Base-by-base conservation (phyloP, 2,797 vertebrate species). In the Poecilia wingei region DNA sequence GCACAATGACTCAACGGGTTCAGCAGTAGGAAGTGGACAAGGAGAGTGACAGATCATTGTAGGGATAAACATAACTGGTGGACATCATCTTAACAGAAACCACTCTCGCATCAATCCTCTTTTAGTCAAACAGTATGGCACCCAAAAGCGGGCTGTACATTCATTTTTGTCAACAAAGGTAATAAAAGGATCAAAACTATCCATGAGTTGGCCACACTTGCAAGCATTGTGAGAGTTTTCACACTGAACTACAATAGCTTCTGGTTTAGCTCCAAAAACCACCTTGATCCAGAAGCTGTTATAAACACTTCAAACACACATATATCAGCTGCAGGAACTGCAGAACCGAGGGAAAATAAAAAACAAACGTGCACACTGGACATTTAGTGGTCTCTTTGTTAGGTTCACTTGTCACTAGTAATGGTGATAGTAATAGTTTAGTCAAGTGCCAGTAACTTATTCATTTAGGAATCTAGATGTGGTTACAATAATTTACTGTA, bases 1-100 rank as follows among this genome's bases (percentile, higher is more conserved):
- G 85, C 79, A 85, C 89, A 87, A 83, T 87, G 88, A 90, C 86
- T 90, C 85, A 79, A 74, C 57, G 79, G 85, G 79, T 86, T 85
- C 78, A 73, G 79, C 79, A 83, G 81, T 85, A 83, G 84, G 87
- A 83, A 80, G 82, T 83, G 81, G 75, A 72, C 71, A 57, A 57
- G 59, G 43, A 73, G 83, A 82, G 70, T 79, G 78, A 78, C 75
- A 47, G 53, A 84, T 77, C 46, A n/a, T 59, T 74, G 61, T 64
- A 45, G 68, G 70, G 41, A 25, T 73, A 71, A 81, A 76, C 72
- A 81, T 20, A 80, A 84, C 53, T 16, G 69, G 41, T 47, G 68
- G 61, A 78, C 46, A 80, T 45, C 80, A 61, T 84, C 79, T 74
- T 76, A 69, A 4, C 14, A 75, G 76, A 74, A 69, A 10, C 33